Conservation (phyloP, 2,113 vertebrate species). For the Spea multiplicata region DNA sequence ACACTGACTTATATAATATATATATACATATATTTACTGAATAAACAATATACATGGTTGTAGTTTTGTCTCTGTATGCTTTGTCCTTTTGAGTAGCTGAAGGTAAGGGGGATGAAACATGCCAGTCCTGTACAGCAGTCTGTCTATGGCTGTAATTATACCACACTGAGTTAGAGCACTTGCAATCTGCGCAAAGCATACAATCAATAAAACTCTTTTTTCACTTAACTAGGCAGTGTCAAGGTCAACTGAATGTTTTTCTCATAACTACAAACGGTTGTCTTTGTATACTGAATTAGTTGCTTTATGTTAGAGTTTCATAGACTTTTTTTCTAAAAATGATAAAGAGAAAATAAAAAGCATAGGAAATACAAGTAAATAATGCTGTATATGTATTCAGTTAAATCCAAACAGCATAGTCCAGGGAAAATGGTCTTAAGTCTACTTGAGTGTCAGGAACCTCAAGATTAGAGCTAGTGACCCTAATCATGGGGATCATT, state of each 20-base stretch:
- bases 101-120: conserved; percentile 30
- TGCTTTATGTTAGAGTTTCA: background rate
- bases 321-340: no score
- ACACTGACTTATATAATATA: no score
- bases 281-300: background rate
- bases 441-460: no score
- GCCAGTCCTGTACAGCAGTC: background rate
- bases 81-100: conserved; percentile 5
- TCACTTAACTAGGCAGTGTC: conserved; percentile 15
- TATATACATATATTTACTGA: no score
- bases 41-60: no score
- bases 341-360: no score
- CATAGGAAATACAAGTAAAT: no score
- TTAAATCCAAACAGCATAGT: no score
- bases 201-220: conserved; percentile 32
- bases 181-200: conserved; percentile 3
- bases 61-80: background rate
- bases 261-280: background rate
- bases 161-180: background rate
- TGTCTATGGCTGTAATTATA: conserved; percentile 24
- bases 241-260: conserved; percentile 22
- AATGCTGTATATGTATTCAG: no score
- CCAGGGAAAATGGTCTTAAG: no score
- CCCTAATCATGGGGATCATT: no score
- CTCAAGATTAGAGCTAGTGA: no score